Conservation (phyloP, 2,797 vertebrate genomes). For the Schizothorax lantsangensis region DNA sequence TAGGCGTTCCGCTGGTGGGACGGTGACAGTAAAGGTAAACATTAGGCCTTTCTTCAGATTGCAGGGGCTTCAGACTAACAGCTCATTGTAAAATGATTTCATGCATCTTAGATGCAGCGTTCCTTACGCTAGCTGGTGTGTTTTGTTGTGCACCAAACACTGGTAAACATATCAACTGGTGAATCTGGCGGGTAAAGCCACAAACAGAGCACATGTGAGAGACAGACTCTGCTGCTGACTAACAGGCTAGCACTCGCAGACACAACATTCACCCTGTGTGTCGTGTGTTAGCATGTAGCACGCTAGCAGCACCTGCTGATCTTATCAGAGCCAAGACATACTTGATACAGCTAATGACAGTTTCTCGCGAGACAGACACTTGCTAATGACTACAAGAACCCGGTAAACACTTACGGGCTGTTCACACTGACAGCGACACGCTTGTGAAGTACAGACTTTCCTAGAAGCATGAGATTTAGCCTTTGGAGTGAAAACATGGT, state of each 20-base stretch:
- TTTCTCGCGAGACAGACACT: conserved; percentile 47
- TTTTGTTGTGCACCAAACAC: conserved; percentile 45
- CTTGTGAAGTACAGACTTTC: too few relatives aligned
- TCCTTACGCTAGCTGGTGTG: background rate
- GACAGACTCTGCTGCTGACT: conserved; percentile 79
- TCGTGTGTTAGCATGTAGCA: conserved; percentile 13
- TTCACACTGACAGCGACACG: background rate
- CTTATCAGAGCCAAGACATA: conserved; percentile 1
- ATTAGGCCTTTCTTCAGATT: background rate
- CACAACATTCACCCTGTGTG: background rate
- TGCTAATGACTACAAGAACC: background rate
- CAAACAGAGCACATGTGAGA: conserved; percentile 77
- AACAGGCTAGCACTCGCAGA: conserved; percentile 67
- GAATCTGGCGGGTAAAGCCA: conserved; percentile 55
- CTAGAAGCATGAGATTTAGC: too few relatives aligned
- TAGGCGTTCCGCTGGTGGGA: too few relatives aligned
- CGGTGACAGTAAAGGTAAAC: too few relatives aligned
- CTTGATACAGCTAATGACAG: background rate
- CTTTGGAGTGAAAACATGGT: too few relatives aligned
- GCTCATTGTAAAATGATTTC: background rate
- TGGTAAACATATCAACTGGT: conserved; percentile 68
- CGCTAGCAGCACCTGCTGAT: conserved; percentile 18
- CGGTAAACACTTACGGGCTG: background rate
- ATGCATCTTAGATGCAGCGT: too few relatives aligned
- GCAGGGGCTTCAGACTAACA: background rate